phyloP scores from a whole-genome alignment of 2,113 vertebrate genomes.

The Tricholaema leucomelas region DNA sequence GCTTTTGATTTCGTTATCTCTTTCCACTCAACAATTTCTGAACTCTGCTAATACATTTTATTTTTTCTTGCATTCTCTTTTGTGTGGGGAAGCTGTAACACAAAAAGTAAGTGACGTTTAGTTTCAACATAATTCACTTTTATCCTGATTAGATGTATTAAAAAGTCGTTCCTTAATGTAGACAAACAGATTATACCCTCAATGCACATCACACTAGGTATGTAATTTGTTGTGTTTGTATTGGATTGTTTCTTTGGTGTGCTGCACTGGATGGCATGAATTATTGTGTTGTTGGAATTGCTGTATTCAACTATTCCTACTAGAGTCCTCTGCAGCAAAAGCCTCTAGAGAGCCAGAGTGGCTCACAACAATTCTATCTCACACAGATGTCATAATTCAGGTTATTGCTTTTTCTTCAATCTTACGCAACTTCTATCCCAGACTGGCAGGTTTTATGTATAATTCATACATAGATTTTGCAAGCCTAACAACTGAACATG shows the following conservation, averaged over 20 bases:
- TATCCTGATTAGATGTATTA: neutral
- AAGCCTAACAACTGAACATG: neutral
- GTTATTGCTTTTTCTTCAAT: neutral
- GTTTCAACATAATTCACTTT: neutral
- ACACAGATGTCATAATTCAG: neutral
- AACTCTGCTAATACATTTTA: neutral
- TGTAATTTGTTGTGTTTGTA: neutral
- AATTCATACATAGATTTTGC: neutral
- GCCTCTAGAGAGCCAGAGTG: neutral
- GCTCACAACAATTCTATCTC: neutral
- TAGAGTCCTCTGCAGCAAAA: neutral
- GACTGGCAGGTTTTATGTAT: neutral
- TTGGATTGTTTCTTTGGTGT: neutral
- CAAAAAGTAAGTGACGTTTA: neutral
- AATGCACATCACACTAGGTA: neutral
- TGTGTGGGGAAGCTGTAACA: neutral
- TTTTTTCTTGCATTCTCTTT: neutral
- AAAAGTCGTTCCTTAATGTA: neutral
- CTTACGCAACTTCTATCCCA: neutral
- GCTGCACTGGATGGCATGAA: neutral
- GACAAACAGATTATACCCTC: neutral
- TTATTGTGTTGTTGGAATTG: neutral
- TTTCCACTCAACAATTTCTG: neutral
- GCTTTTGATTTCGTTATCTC: neutral
- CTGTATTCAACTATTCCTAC: neutral